Percentiles rank a stretch among this genome's conserved stretches.
These are phyloP conservation scores for Calyptommatus sinebrachiatus DNA, from an alignment of 2,113 vertebrate genomes.

Conservation along the genomic window DNA sequence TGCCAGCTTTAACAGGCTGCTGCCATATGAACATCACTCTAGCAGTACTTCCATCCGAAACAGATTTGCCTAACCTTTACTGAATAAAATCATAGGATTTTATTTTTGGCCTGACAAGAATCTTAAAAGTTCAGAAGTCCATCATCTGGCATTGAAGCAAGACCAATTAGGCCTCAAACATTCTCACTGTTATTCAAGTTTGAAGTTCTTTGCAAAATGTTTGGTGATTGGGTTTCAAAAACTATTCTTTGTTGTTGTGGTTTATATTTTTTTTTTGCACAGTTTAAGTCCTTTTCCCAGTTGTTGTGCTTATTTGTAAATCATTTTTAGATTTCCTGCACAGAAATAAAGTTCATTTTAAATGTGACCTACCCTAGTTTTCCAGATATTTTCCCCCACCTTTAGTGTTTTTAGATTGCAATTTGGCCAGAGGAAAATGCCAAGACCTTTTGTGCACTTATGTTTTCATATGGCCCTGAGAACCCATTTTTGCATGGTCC, in stretches of 20 bases:
- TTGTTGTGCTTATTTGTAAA: not conserved
- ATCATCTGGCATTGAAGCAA: conserved; percentile 13
- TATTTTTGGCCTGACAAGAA: not conserved
- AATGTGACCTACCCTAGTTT: not conserved
- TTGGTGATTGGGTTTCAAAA: not conserved
- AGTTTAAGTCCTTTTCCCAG: not conserved
- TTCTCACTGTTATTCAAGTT: not conserved
- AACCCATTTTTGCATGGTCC: too few species aligned
- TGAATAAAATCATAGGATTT: not conserved
- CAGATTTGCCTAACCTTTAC: conserved; percentile 17
- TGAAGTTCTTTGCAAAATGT: not conserved
- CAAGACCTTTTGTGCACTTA: not conserved
- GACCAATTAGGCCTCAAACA: conserved; percentile 2
- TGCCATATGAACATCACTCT: not conserved
- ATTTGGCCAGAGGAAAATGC: not conserved
- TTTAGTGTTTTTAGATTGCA: not conserved
- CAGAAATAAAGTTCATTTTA: not conserved
- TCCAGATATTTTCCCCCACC: not conserved
- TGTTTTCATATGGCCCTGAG: too few species aligned
- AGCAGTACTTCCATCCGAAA: not conserved
- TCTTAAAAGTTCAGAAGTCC: conserved; percentile 1
- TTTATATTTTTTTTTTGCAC: not conserved
- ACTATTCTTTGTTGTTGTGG: not conserved
- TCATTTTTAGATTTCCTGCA: not conserved
- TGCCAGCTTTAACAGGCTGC: conserved; percentile 38